Percentiles rank a stretch among this genome's conserved stretches.
phyloP scores from a whole-genome alignment of 2,888 invertebrate genomes.

The Frankliniella fusca region DNA sequence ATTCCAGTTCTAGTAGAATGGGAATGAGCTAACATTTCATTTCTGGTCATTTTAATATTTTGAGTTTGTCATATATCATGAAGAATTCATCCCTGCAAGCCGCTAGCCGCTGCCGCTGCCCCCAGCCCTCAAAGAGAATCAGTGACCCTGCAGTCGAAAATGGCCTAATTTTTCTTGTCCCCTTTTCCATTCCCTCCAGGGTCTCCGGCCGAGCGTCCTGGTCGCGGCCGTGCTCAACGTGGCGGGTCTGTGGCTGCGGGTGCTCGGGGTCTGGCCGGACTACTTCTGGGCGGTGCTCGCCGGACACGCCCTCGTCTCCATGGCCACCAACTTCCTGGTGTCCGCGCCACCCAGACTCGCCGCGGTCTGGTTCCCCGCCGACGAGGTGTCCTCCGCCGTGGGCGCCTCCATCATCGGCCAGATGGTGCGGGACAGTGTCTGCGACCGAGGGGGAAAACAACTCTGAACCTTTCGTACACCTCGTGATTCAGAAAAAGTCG shows the following conservation, averaged over 20 bases:
- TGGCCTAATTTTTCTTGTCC: not conserved
- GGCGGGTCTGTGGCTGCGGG: slow-evolving; percentile 51
- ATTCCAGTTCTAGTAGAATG: too few species aligned
- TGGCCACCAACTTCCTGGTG: slow-evolving; percentile 55
- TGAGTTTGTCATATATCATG: too few species aligned
- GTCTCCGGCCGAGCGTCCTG: slow-evolving; percentile 47
- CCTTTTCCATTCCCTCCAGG: slow-evolving; percentile 43
- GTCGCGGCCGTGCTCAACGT: slow-evolving; percentile 52
- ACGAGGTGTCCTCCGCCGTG: slow-evolving; percentile 54
- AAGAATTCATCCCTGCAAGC: too few species aligned
- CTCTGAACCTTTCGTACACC: too few species aligned
- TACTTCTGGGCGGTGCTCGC: slow-evolving; percentile 53
- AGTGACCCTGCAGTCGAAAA: too few species aligned
- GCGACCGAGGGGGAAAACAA: too few species aligned
- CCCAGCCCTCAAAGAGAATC: too few species aligned
- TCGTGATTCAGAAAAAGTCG: too few species aligned
- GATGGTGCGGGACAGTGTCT: not conserved
- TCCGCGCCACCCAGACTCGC: slow-evolving; percentile 55
- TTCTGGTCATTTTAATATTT: too few species aligned
- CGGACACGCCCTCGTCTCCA: slow-evolving; percentile 55
- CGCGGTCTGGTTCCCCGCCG: slow-evolving; percentile 58
- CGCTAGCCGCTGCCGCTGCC: too few species aligned
- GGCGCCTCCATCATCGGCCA: not conserved
- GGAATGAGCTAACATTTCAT: too few species aligned
- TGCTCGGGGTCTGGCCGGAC: slow-evolving; percentile 49